These are phyloP conservation scores for Sinelater perroti DNA, from an alignment of 2,888 invertebrate genomes.

Conservation along the genomic window DNA sequence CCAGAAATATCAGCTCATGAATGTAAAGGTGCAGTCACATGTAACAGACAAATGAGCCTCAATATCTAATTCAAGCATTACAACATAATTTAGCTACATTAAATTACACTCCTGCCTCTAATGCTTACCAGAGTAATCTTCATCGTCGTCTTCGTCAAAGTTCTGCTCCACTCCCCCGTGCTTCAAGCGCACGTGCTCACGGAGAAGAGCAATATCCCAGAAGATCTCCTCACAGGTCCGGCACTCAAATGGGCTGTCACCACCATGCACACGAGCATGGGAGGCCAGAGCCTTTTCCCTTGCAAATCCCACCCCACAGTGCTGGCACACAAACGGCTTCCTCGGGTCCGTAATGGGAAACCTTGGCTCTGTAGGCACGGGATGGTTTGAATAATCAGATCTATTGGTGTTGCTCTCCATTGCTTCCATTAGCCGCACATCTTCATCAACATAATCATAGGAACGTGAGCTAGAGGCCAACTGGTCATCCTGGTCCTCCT, in stretches of 20 bases:
- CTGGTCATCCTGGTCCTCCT: slow-evolving; percentile 51
- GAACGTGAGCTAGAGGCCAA: slow-evolving; percentile 55
- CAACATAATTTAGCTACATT: too few species aligned
- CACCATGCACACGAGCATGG: slow-evolving; percentile 79
- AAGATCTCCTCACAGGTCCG: slow-evolving; percentile 83
- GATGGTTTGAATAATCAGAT: slow-evolving; percentile 51
- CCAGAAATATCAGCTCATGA: too few species aligned
- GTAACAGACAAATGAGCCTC: too few species aligned
- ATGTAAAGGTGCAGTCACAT: too few species aligned
- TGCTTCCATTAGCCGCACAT: slow-evolving; percentile 61
- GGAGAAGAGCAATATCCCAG: slow-evolving; percentile 70
- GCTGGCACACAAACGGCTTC: slow-evolving; percentile 83
- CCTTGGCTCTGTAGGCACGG: slow-evolving; percentile 45
- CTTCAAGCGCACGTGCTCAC: slow-evolving; percentile 69
- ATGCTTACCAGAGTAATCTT: slow-evolving; percentile 65
- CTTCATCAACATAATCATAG: slow-evolving; percentile 63
- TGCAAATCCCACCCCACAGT: slow-evolving; percentile 80
- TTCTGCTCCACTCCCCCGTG: slow-evolving; percentile 61
- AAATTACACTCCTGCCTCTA: too few species aligned
- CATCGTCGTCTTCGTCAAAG: slow-evolving; percentile 61
- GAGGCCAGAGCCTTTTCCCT: slow-evolving; percentile 83
- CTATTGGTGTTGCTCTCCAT: slow-evolving; percentile 57
- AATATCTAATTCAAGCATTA: too few species aligned
- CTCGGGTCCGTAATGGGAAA: slow-evolving; percentile 74
- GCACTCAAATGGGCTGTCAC: slow-evolving; percentile 83